Base-by-base conservation (phyloP, 2,888 invertebrate genomes). In the Galerucella nymphaeae region DNA sequence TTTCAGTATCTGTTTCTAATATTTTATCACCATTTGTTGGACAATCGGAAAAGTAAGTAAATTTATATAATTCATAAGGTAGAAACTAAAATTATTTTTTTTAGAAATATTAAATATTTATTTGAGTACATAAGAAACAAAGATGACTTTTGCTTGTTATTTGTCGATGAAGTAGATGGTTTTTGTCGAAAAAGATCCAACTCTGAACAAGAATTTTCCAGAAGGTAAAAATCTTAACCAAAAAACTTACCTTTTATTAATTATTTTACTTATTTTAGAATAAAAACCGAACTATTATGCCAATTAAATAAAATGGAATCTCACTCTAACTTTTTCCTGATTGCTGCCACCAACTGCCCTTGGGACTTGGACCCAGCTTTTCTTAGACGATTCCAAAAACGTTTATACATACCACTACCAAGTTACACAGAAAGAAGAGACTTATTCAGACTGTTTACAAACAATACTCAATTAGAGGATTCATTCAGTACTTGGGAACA, bases 361-460 rank as follows among this genome's bases (percentile, higher is more conserved):
- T 90, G 90, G 90, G 90, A 91, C 74, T 83, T 91, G 38, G 91
- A 91, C 78, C 82, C 88, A 0, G 91, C 90, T 1, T 90, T 90
- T 77, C 79, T 90, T 69, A 80, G 90, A 67, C 84, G 91, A 58
- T 90, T 90, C 77, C 89, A 90, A 80, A 88, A 88, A 79, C 84
- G 88, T 14, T 86, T 90, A 41, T 89, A 88, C 80, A 85, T 90
- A 48, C 88, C 90, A 1, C 82, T 90, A 30, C 91, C 90, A 4
- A 77, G 82, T 67, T 66, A 71, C 5, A 55, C 76, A 4, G 85
- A 86, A 72, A 78, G 86, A 45, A 66, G 78, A 13, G 81, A 84
- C 72, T 76, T 86, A 16, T 77, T 87, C 30, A 79, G 80, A 75
- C 69, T 83, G 42, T 82, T 82, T 66, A 81, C 81, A 14, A 79